Conservation (phyloP, 1,140 invertebrate genomes). For the Ceratosolen solmsi region DNA sequence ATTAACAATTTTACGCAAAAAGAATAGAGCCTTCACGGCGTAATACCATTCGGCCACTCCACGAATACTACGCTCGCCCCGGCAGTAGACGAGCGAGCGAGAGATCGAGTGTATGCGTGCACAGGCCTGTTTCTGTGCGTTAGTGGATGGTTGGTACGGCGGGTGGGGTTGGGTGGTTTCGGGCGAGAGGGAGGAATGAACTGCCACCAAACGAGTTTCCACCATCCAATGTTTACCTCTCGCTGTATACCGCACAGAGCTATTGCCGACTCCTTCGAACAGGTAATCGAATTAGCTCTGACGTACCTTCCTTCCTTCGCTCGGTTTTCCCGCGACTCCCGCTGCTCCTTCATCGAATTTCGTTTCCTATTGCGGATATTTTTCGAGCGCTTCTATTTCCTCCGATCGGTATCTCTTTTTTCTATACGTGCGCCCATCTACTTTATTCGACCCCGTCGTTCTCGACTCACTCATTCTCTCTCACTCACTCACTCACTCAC, state of each 20-base stretch:
- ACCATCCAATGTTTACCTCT: slow-evolving; percentile 31
- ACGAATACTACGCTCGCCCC: too few relatives aligned
- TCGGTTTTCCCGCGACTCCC: neutral
- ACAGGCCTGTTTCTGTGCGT: too few relatives aligned
- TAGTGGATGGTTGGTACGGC: too few relatives aligned
- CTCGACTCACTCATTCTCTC: too few relatives aligned
- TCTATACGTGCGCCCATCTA: neutral
- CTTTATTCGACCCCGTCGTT: neutral
- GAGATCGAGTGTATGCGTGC: neutral
- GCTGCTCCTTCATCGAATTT: slow-evolving; percentile 37
- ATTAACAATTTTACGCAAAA: slow-evolving; percentile 43
- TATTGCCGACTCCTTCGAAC: slow-evolving; percentile 25
- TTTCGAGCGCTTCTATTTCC: slow-evolving; percentile 41
- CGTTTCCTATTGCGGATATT: slow-evolving; percentile 38
- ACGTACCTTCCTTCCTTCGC: slow-evolving; percentile 22
- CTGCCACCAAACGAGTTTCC: slow-evolving; percentile 4
- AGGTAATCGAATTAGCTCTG: slow-evolving; percentile 52
- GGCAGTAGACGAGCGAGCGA: neutral
- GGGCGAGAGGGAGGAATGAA: neutral
- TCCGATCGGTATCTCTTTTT: neutral
- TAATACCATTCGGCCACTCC: neutral
- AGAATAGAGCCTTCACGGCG: neutral
- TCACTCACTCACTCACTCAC: neutral
- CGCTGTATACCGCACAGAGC: slow-evolving; percentile 25
- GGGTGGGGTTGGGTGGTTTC: too few relatives aligned